phyloP scores from a whole-genome alignment of 1,140 invertebrate genomes.

The Drosophila kepulauana region DNA sequence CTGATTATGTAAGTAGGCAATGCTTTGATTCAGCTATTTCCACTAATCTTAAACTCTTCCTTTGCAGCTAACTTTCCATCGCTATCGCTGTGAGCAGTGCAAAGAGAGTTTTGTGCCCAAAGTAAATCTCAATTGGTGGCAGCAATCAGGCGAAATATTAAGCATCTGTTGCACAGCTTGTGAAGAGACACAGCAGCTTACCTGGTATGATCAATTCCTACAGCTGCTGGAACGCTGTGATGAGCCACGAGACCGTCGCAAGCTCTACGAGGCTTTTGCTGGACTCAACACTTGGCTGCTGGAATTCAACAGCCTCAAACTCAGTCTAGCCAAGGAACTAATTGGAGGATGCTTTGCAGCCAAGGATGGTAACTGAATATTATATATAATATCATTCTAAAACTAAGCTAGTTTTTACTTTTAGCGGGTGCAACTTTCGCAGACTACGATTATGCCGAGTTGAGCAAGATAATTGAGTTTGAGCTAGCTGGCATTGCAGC shows the following conservation, averaged over 20 bases:
- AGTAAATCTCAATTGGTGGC: constrained; percentile 62
- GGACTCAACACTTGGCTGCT: constrained; percentile 46
- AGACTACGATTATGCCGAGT: constrained; percentile 42
- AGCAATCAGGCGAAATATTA: background rate
- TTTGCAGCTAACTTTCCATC: constrained; percentile 58
- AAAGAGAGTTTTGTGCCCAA: constrained; percentile 37
- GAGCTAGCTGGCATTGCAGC: constrained; percentile 32
- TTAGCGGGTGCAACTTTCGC: constrained; percentile 42
- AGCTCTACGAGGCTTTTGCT: constrained; percentile 45
- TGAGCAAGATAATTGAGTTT: constrained; percentile 49
- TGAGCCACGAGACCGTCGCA: constrained; percentile 12
- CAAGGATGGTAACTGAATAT: constrained; percentile 39
- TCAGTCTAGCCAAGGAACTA: constrained; percentile 46
- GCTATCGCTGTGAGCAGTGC: constrained; percentile 69
- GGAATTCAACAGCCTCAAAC: constrained; percentile 52
- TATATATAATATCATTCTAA: background rate
- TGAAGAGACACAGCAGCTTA: constrained; percentile 23
- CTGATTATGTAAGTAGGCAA: constrained; percentile 61
- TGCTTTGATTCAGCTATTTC: background rate
- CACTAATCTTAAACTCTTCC: background rate
- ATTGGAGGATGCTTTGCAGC: constrained; percentile 46
- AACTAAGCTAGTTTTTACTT: background rate
- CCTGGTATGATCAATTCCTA: constrained; percentile 54
- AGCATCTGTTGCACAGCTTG: constrained; percentile 53
- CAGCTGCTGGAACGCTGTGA: constrained; percentile 25